phyloP scores from a whole-genome alignment of 2,888 invertebrate genomes.

The Leptinotarsa peninsularis region DNA sequence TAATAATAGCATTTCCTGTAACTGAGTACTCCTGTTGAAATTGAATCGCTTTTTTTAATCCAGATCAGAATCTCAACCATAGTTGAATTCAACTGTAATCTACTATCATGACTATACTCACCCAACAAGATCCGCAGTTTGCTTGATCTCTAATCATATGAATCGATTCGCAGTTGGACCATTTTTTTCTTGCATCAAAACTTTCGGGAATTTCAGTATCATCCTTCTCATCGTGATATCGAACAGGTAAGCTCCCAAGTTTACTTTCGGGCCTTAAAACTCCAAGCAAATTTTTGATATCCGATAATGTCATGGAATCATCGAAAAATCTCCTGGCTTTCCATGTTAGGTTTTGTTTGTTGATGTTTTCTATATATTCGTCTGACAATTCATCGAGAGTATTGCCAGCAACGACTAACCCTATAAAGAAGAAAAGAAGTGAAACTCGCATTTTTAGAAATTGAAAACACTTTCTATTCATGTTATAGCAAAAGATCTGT shows the following conservation, averaged over 20 bases:
- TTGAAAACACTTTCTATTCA: background rate
- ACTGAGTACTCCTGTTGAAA: no score
- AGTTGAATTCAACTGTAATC: no score
- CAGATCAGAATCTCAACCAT: no score
- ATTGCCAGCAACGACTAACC: background rate
- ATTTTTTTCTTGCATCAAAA: constrained; percentile 82
- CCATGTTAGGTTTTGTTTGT: constrained; percentile 78
- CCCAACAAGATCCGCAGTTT: constrained; percentile 91
- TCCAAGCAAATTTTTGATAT: constrained; percentile 34
- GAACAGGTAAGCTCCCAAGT: background rate
- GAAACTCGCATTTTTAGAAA: background rate
- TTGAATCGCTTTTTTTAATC: no score
- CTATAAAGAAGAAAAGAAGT: background rate
- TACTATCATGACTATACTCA: constrained; percentile 46
- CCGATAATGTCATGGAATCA: constrained; percentile 65
- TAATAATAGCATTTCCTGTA: no score
- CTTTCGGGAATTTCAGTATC: constrained; percentile 71
- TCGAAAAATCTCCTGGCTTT: constrained; percentile 84
- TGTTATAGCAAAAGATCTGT: background rate
- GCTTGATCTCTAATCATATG: constrained; percentile 83
- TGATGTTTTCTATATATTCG: constrained; percentile 66
- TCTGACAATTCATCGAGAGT: constrained; percentile 41
- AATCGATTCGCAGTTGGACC: constrained; percentile 87
- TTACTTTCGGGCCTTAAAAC: background rate
- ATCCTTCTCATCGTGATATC: constrained; percentile 16